A percentile compares a stretch with the other conserved stretches of the same genome.
phyloP scores from a whole-genome alignment of 2,113 vertebrate species.

The Pterophyllum scalare region DNA sequence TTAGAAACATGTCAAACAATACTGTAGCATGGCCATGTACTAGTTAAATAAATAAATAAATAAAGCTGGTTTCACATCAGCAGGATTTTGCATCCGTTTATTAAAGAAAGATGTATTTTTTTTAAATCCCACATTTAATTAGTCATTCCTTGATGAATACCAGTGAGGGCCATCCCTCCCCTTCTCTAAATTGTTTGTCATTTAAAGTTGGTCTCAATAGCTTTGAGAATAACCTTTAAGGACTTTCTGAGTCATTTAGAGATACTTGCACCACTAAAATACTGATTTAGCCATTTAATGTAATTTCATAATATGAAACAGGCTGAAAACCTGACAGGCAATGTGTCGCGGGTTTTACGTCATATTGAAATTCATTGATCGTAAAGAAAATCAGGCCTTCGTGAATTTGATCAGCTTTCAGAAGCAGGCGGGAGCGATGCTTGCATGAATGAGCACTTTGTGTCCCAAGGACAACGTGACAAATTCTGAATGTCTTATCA shows the following conservation, averaged over 20 bases:
- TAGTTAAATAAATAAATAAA: neutral
- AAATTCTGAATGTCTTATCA: constrained; percentile 4
- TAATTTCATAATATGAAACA: neutral
- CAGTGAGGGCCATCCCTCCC: neutral
- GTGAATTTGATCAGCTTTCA: neutral
- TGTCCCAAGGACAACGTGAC: neutral
- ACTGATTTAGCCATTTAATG: rapidly evolving
- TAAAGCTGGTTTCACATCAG: neutral
- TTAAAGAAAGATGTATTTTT: neutral
- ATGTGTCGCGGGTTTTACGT: neutral
- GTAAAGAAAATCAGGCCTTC: neutral
- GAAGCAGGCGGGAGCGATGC: neutral
- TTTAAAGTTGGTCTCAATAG: neutral
- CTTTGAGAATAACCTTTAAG: neutral
- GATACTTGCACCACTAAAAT: no score
- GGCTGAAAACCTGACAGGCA: neutral
- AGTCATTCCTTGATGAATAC: neutral
- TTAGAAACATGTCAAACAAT: neutral
- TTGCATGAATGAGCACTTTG: neutral
- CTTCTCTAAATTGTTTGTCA: neutral
- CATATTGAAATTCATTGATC: neutral
- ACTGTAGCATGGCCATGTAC: neutral
- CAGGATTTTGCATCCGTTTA: neutral
- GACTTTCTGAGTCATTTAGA: neutral
- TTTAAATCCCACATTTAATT: neutral